Conservation (phyloP, 2,888 invertebrate genomes). For the Emmelina monodactyla region DNA sequence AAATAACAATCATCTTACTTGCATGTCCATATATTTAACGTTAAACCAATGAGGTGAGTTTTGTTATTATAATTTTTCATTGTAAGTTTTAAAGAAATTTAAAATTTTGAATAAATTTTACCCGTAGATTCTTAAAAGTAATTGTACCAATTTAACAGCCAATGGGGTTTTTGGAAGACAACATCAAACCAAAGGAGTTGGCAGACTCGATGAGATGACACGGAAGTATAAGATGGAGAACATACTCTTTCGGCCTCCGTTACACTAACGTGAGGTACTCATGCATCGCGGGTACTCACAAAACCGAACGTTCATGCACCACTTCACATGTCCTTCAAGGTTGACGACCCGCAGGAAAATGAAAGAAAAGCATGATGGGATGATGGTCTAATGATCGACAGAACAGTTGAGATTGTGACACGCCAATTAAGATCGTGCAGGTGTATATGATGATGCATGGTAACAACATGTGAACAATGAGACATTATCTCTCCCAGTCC, state of each 20-base stretch:
- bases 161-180: slow-evolving; percentile 17
- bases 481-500: slow-evolving; percentile 46
- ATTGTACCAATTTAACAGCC: slow-evolving; percentile 8
- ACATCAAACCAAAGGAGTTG: slow-evolving; percentile 14
- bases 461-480: slow-evolving; percentile 40
- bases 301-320: slow-evolving; percentile 39
- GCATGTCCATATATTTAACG: neutral
- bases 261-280: slow-evolving; percentile 24
- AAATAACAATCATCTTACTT: neutral
- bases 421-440: slow-evolving; percentile 48
- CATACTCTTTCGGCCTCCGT: slow-evolving; percentile 19
- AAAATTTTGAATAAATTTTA: neutral
- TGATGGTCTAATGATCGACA: slow-evolving; percentile 40
- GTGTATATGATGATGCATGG: slow-evolving; percentile 44
- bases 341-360: slow-evolving; percentile 25
- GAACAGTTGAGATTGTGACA: slow-evolving; percentile 29
- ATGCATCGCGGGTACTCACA: slow-evolving; percentile 35
- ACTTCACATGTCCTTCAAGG: slow-evolving; percentile 33
- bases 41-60: neutral
- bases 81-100: no score
- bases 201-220: slow-evolving; percentile 2
- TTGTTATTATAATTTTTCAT: neutral
- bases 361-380: slow-evolving; percentile 35
- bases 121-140: slow-evolving; percentile 1
- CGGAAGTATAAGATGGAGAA: slow-evolving; percentile 10